Percentiles rank a stretch among this genome's conserved stretches.
These are phyloP conservation scores for Pholis gunnellus DNA, from an alignment of 2,113 vertebrate species.

Conservation along the genomic window DNA sequence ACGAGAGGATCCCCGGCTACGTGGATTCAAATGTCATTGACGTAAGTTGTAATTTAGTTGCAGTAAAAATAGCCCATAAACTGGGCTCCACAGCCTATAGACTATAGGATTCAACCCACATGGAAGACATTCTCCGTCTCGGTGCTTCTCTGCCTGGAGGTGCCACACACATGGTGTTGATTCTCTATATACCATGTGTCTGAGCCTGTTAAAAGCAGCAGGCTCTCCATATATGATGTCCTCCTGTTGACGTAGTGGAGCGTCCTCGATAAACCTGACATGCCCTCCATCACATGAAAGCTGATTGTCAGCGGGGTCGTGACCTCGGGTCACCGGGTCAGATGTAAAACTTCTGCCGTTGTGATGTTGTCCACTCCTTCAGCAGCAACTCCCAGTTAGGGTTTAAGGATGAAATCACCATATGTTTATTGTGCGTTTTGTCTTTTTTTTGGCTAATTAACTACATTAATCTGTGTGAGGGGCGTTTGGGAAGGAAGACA, in stretches of 20 bases:
- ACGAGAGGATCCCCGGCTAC: constrained; percentile 92
- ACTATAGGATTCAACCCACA: constrained; percentile 4
- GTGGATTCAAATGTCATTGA: constrained; percentile 94
- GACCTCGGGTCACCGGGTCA: constrained; percentile 2
- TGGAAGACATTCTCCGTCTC: constrained; percentile 11
- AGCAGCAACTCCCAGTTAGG: neutral
- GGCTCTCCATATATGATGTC: neutral
- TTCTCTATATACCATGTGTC: constrained; percentile 18
- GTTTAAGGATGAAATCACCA: neutral
- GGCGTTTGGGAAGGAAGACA: neutral
- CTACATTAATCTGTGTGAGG: no score
- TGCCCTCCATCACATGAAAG: neutral
- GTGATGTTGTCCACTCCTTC: neutral
- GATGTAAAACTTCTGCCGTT: neutral
- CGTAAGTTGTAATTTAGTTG: constrained; percentile 78
- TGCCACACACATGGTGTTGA: constrained; percentile 29
- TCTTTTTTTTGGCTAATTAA: no score
- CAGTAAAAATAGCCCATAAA: constrained; percentile 16
- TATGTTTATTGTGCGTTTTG: no score
- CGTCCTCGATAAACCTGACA: constrained; percentile 1
- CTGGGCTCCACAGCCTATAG: constrained; percentile 7
- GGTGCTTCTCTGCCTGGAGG: constrained; percentile 33
- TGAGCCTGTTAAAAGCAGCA: constrained; percentile 18
- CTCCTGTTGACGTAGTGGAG: neutral
- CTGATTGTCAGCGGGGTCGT: neutral